A percentile compares a stretch with the other conserved stretches of the same genome.
Evolutionary conservation across 2,888 invertebrate species (phyloP).

Genomic region (Sesia apiformis): DNA sequence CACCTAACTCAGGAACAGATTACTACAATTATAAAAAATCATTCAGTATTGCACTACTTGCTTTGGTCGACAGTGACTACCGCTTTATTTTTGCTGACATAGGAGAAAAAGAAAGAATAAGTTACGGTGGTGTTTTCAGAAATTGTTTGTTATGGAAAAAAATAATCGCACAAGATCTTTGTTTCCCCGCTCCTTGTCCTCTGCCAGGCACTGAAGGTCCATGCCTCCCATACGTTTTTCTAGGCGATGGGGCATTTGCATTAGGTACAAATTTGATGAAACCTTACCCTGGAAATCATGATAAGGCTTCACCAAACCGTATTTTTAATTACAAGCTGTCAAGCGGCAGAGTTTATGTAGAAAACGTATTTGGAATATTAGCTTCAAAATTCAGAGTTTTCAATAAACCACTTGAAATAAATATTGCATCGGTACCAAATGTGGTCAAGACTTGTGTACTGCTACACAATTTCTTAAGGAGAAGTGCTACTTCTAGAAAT

Average conservation of each 20-base stretch:
- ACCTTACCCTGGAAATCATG: constrained; percentile 14
- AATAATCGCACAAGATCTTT: constrained; percentile 13
- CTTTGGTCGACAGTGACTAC: no score
- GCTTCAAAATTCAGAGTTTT: no score
- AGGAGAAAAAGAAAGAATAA: constrained; percentile 18
- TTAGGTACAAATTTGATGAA: constrained; percentile 14
- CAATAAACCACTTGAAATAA: no score
- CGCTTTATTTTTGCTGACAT: constrained; percentile 11
- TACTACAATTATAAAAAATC: no score
- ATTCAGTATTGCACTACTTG: no score
- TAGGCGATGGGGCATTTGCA: constrained; percentile 15
- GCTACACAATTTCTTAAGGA: constrained; percentile 5
- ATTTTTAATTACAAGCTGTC: constrained; percentile 14
- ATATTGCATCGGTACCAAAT: no score
- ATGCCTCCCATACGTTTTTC: constrained; percentile 12
- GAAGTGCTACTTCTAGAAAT: background rate
- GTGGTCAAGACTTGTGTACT: constrained; percentile 2
- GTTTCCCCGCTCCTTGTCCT: constrained; percentile 15
- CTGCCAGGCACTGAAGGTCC: constrained; percentile 11
- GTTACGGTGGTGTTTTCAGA: constrained; percentile 14
- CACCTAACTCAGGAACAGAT: no score
- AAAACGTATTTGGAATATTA: no score
- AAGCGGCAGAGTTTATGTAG: no score
- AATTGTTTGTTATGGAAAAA: constrained; percentile 18
- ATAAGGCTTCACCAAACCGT: constrained; percentile 11